Evolutionary conservation across 2,888 invertebrate species (phyloP).

Genomic region (Antheraea yamamai): DNA sequence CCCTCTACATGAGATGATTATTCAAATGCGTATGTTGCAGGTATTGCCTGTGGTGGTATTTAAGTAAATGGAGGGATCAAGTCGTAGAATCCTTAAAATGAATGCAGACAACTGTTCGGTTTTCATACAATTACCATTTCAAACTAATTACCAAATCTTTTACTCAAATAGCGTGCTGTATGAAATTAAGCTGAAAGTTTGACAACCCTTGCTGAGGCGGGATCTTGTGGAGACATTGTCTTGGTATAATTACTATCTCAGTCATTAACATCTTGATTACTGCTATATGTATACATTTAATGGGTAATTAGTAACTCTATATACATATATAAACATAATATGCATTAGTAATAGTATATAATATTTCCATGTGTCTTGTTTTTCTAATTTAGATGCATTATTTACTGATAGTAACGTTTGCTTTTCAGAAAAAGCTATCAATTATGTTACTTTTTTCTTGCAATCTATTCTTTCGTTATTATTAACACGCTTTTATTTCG

Average conservation of each 20-base stretch:
- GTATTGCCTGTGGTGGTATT: no score
- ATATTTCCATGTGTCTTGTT: background rate
- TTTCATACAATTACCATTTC: no score
- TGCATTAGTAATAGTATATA: background rate
- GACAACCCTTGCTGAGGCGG: conserved; percentile 3
- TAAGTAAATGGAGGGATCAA: background rate
- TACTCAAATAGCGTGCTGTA: background rate
- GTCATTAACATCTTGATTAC: conserved; percentile 42
- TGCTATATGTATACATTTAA: conserved; percentile 28
- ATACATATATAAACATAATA: background rate
- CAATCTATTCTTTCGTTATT: background rate
- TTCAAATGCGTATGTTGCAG: no score
- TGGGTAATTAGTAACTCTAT: conserved; percentile 14
- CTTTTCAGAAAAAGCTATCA: background rate
- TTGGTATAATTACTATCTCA: conserved; percentile 36
- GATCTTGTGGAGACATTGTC: background rate
- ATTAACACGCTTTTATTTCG: background rate
- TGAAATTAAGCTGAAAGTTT: background rate
- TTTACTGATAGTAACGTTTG: background rate
- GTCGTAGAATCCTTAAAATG: background rate
- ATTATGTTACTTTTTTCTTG: background rate
- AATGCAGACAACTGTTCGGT: background rate
- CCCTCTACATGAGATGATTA: no score
- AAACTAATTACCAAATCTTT: background rate
- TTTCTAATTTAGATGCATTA: background rate